Evolutionary conservation across 1,140 invertebrate genomes (phyloP), one percentile per base, ranked within the genome.

Genomic region (Augochlora pura): DNA sequence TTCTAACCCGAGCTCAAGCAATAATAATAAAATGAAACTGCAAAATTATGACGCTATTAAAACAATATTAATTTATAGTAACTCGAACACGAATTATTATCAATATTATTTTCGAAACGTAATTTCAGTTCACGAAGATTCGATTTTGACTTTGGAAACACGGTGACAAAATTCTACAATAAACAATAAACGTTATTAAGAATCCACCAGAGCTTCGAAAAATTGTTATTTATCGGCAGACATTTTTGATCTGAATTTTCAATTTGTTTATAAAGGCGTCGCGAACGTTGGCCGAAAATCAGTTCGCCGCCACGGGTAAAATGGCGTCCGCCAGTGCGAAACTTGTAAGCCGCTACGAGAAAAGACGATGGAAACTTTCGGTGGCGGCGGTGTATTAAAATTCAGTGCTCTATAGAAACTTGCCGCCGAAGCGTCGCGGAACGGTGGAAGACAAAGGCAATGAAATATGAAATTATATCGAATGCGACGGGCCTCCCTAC

Each of bases 381-480:
- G 18, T 60, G 27, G 32, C 38, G 16, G n/a, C n/a, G 62, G 70
- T 77, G 38, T 66, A 79, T 79, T 79, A 79, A 79, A 79, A 79
- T 79, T 74, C 77, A 79, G 62, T 42, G 69, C 42, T 71, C 52
- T 38, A 46, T 57, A 38, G 54, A 72, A 78, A 69, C 66, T 82
- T 79, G 8, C 25, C 16, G 23, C 63, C 6, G 49, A 9, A 32
- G 54, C 49, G 54, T n/a, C 49, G 54, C 16, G 63, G 39, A 65
- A 67, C 67, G 32, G n/a, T n/a, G n/a, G 64, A 10, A 54, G 66
- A 52, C 49, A 52, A 52, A 85, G 74, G 83, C 83, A 80, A 77
- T 83, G 70, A 80, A 80, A 83, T 73, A 73, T 75, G 77, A 85
- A 86, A 81, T 86, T 86, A 86, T 86, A 77, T 84, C 72, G 77